A percentile compares a stretch with the other conserved stretches of the same genome.
phyloP scores from a whole-genome alignment of 1,140 invertebrate species.

The Phymorhynchus buccinoides region DNA sequence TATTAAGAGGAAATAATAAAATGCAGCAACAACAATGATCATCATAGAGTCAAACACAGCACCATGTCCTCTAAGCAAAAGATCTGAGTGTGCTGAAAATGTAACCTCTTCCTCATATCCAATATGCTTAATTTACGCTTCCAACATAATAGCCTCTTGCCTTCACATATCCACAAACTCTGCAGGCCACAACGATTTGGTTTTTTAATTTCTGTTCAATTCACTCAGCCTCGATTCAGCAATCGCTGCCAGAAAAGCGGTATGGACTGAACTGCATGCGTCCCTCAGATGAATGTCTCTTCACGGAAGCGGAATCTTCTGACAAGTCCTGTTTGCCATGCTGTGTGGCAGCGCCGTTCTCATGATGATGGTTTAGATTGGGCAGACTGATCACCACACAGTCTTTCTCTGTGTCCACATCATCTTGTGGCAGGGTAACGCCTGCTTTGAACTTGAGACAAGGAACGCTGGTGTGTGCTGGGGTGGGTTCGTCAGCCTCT shows the following conservation, averaged over 20 bases:
- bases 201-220: neutral
- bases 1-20: no score
- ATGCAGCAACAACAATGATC: no score
- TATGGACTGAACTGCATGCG: conserved; percentile 41
- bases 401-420: neutral
- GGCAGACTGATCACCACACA: conserved; percentile 30
- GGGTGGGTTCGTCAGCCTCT: neutral
- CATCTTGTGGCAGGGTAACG: neutral
- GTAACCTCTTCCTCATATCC: no score
- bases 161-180: neutral
- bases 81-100: no score
- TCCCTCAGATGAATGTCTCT: conserved; percentile 32
- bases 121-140: no score
- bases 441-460: conserved; percentile 41
- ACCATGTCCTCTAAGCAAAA: neutral
- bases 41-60: conserved; percentile 7
- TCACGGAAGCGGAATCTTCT: neutral
- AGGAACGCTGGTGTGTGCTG: conserved; percentile 46
- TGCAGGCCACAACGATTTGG: neutral
- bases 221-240: conserved; percentile 1
- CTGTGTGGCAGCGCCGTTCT: neutral
- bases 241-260: conserved; percentile 34
- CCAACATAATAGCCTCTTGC: no score
- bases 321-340: neutral
- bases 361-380: neutral